Base-by-base conservation (phyloP, 2,888 invertebrate genomes). In the Macroteleia sp. region DNA sequence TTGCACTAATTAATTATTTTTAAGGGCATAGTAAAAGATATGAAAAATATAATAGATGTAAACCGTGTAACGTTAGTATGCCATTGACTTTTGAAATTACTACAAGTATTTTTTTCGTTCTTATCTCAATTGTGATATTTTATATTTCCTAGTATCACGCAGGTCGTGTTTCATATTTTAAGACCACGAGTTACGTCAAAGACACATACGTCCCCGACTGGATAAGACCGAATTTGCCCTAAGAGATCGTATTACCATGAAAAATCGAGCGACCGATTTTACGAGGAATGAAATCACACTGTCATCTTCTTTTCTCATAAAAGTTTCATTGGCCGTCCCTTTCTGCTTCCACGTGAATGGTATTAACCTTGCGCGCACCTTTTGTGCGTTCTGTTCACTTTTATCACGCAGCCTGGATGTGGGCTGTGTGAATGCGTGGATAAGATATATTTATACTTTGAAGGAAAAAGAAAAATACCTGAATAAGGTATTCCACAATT, bases 201-300 rank as follows among this genome's bases (percentile, higher is more conserved):
- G 50, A 66, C 64, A 66, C 57, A 66, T 73, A 73, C 57, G 30
- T 62, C 36, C 10, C 41, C 16, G 0, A 14, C n/a, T 25, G 30
- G 52, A 61, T 74, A 44, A 74, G 66, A 61, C 36, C 25, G 52
- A 74, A 74, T 74, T 66, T 61, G 34, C 41, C 36, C 69, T 62
- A 69, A 69, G 62, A 62, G 56, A 67, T 75, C 50, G 32, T 61
- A 75, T 67, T 69, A 56, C 48, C 54, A 48, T 75, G 75, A 62
- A 75, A 75, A 75, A 75, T 62, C 69, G 69, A 69, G 69, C 50
- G 56, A 56, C 67, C 66, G 67, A 75, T 75, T 74, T 75, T 75
- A 67, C 56, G 61, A 54, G 54, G 54, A 75, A 61, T 67, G 61
- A 75, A 75, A 69, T 75, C 69, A 69, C 46, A 44, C 62, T 62